Evolutionary conservation across 2,888 invertebrate species (phyloP).

Genomic region (Gasteruption jaculator): DNA sequence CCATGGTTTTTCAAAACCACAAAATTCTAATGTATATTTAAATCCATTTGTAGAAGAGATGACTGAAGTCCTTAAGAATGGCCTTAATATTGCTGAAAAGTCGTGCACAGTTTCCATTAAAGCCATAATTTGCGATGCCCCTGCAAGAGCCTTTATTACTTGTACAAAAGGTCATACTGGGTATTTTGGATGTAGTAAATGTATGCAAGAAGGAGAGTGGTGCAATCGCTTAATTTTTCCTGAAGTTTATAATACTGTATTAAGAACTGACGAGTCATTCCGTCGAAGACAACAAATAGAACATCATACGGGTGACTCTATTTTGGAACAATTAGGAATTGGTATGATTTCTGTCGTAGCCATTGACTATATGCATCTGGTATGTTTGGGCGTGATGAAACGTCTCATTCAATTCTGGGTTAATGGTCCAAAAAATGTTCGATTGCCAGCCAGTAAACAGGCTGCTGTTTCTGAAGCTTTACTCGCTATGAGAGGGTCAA

Average conservation of each 20-base stretch:
- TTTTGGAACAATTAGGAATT: constrained; percentile 23
- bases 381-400: too few species aligned
- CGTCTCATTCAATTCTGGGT: too few species aligned
- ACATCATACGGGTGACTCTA: constrained; percentile 24
- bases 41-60: too few species aligned
- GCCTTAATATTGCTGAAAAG: too few species aligned
- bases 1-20: too few species aligned
- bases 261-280: constrained; percentile 28
- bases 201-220: constrained; percentile 27
- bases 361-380: too few species aligned
- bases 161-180: constrained; percentile 28
- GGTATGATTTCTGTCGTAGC: constrained; percentile 27
- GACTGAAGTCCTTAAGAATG: too few species aligned
- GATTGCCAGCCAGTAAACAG: constrained; percentile 8
- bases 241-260: constrained; percentile 18
- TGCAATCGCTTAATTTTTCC: constrained; percentile 24
- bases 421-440: too few species aligned
- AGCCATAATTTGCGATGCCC: constrained; percentile 30
- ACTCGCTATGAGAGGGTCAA: constrained; percentile 10
- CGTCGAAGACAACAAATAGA: constrained; percentile 21
- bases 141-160: constrained; percentile 27
- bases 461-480: constrained; percentile 10
- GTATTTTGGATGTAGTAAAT: constrained; percentile 30
- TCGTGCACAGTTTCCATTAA: too few species aligned
- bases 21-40: too few species aligned